Conservation (phyloP, 2,113 vertebrate species). For the Gymnogyps californianus region DNA sequence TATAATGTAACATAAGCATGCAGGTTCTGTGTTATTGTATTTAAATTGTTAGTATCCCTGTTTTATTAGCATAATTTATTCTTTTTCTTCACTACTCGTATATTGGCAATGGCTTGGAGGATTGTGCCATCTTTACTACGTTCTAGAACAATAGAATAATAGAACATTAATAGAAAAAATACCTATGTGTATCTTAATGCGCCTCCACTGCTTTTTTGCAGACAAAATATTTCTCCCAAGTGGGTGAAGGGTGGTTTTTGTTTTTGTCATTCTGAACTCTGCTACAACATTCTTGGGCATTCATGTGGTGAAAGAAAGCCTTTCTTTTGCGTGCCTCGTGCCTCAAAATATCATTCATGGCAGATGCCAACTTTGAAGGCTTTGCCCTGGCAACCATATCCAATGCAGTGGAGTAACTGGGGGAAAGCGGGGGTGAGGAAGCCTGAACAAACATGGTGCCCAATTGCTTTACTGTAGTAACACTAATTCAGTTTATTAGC, state of each 20-base stretch:
- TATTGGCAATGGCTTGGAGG: neutral
- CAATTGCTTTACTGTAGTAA: neutral
- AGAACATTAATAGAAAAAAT: neutral
- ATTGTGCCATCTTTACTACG: neutral
- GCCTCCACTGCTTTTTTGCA: neutral
- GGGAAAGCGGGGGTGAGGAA: rapidly evolving
- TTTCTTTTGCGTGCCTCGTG: neutral
- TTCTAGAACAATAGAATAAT: neutral
- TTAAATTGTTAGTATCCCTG: neutral
- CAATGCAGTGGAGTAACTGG: neutral
- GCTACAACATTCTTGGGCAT: neutral
- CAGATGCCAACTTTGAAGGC: neutral
- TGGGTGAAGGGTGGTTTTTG: neutral
- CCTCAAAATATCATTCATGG: neutral
- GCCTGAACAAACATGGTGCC: neutral
- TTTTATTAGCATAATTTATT: neutral
- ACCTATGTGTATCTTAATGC: rapidly evolving
- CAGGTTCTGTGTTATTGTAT: neutral
- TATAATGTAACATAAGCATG: neutral
- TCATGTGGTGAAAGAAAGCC: neutral
- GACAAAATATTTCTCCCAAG: neutral
- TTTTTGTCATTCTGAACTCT: neutral
- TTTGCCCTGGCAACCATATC: neutral
- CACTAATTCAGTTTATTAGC: neutral
- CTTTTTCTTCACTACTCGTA: neutral